Base-by-base conservation (phyloP, 2,113 vertebrate genomes). In the Coregonus clupeaformis region DNA sequence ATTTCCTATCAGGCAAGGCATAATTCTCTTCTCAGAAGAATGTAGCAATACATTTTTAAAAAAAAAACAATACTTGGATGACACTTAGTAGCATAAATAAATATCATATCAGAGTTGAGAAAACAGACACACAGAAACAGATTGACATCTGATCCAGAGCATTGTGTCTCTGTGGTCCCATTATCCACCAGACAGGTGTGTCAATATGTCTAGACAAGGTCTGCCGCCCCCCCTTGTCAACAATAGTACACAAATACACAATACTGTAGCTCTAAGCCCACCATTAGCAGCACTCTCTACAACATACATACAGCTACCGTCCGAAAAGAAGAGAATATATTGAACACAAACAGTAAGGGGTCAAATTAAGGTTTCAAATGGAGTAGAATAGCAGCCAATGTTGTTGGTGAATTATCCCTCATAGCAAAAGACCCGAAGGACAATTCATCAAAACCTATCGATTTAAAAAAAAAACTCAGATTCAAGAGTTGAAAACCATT, bases 101-200 rank as follows among this genome's bases (percentile, higher is more conserved):
- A 49, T 49, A 52, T 45, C 45, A 25, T 14, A n/a, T 14, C 6
- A 20, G 36, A 72, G 84, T 29, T 73, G 70, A 30, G 65, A 45
- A 47, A 22, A 62, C 59, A 24, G 75, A 76, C 71, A 73, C 72
- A 72, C 47, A 74, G 49, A 66, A 60, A 67, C 76, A 1, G 68
- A 63, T 7, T 16, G 60, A 29, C 69, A 32, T 52, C 47, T 52
- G 47, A 16, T 52, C 47, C 3, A 52, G 72, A 60, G 79, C 85
- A 82, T 87, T 90, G 89, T 91, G 81, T 88, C 87, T 84, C 81
- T 68, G 75, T 79, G 82, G 85, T 75, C 81, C 77, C 85, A 84
- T 57, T 82, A 81, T 85, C 78, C 80, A 86, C 79, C 83, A 85
- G 88, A 90, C 91, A 92, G 91, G 90, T 92, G 89, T 91, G 90